Base-by-base conservation (phyloP, 2,113 vertebrate genomes). In the Lepus timidus region DNA sequence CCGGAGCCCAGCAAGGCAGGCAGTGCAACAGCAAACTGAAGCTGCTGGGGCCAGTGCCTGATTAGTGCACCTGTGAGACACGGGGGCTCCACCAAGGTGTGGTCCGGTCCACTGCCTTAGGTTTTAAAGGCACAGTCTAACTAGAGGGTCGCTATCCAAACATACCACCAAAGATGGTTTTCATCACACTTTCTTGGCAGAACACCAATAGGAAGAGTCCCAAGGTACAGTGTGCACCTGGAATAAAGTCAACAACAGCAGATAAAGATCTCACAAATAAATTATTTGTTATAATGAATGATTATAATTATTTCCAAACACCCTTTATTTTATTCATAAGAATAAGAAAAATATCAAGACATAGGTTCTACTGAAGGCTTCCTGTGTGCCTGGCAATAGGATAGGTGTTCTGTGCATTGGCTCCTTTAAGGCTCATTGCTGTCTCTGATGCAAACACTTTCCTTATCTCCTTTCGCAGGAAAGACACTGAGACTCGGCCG, bases 91-190 rank as follows among this genome's bases (percentile, higher is more conserved):
- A 1, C n/a, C 65, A 84, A 6, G 25, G 27, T 88, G 51, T 67
- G 78, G 51, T 62, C 85, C 36, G 44, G 61, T 87, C 36, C 58
- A 74, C 39, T 16, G 17, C 23, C 2, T 3, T 27, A 44, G 62
- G 49, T 19, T 22, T 70, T 29, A 68, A 55, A 64, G 91, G 70
- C 44, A 27, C 19, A 16, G 17, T 95, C 88, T 79, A 92, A 86
- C 83, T 74, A 94, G 22, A 92, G 9, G 44, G 58, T 13, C 79
- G 29, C 65, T 83, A 83, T 62, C 85, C 74, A 96, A 97, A 82
- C 79, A 88, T 17, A 88, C 4, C 23, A n/a, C 36, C 29, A 52
- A 92, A 64, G 86, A 85, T 51, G 86, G 92, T 92, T 82, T 9
- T 52, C 91, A 75, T 65, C 44, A 78, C 27, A 44, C 25, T 74